Evolutionary conservation across 92 coral and sea anemone genomes (phyloP).

Genomic region (Porites cylindrica): DNA sequence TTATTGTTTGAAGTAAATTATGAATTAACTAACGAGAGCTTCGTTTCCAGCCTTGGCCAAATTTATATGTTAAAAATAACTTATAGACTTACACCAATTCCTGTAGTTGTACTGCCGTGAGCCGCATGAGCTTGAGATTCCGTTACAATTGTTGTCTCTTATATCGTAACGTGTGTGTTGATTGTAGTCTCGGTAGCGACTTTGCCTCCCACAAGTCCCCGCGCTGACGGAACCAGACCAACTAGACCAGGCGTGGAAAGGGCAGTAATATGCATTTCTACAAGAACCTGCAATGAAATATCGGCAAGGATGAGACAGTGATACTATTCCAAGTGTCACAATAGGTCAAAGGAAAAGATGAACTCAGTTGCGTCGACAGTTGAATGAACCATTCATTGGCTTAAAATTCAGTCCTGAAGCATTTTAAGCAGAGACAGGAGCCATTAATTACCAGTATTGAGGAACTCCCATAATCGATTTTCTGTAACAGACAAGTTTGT

Average conservation of each 20-base stretch:
- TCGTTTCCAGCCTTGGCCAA: too few species aligned
- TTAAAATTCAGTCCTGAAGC: too few species aligned
- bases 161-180: conserved; percentile 66
- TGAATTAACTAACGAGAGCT: too few species aligned
- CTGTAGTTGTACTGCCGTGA: conserved; percentile 84
- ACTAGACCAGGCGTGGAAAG: conserved; percentile 72
- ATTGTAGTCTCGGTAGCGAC: conserved; percentile 82
- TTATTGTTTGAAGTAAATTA: too few species aligned
- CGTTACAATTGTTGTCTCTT: conserved; percentile 74
- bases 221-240: conserved; percentile 83
- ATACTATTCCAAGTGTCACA: background rate
- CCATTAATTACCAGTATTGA: too few species aligned
- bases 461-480: too few species aligned
- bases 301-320: background rate
- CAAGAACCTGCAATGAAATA: conserved; percentile 78
- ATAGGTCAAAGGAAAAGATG: background rate
- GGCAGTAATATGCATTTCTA: conserved; percentile 83
- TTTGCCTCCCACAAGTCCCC: conserved; percentile 80
- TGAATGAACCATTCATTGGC: too few species aligned
- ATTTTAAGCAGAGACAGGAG: too few species aligned
- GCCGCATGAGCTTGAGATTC: conserved; percentile 83
- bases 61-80: background rate
- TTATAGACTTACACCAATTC: conserved; percentile 80
- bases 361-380: background rate
- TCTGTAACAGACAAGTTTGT: too few species aligned